A percentile compares a stretch with the other conserved stretches of the same genome.
Conservation (phyloP, 2,888 invertebrate genomes). For the Parnassius mnemosyne region DNA sequence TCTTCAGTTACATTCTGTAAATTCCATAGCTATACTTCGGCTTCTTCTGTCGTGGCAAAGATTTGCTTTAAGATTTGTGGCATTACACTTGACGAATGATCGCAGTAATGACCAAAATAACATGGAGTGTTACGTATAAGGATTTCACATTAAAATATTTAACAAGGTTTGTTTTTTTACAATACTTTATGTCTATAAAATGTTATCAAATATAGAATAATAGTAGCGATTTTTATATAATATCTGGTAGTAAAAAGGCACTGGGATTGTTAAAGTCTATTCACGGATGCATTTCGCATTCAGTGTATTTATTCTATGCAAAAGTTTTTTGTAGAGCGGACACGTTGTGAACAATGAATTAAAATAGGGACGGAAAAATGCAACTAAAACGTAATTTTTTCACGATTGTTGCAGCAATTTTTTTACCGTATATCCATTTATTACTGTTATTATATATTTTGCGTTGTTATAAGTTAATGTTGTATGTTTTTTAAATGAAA, state of each 20-base stretch:
- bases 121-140: too few relatives aligned
- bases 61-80: too few relatives aligned
- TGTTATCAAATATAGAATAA: too few relatives aligned
- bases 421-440: slow-evolving; percentile 1
- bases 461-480: not conserved
- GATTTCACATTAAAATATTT: too few relatives aligned
- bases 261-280: slow-evolving; percentile 15
- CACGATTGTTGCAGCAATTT: slow-evolving; percentile 17
- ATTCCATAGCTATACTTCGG: too few relatives aligned
- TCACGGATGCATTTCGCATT: slow-evolving; percentile 6
- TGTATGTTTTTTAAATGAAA: not conserved
- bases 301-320: slow-evolving; percentile 16
- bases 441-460: not conserved
- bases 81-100: too few relatives aligned
- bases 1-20: too few relatives aligned
- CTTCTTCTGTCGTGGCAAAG: too few relatives aligned
- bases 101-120: too few relatives aligned
- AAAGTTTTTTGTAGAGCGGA: slow-evolving; percentile 20
- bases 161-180: too few relatives aligned
- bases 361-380: slow-evolving; percentile 20
- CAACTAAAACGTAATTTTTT: slow-evolving; percentile 21
- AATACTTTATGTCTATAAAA: too few relatives aligned
- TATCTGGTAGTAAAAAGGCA: slow-evolving; percentile 6
- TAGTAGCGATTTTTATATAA: slow-evolving; percentile 15
- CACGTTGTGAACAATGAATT: slow-evolving; percentile 25